These are phyloP conservation scores for Lucilia cuprina DNA, from an alignment of 1,140 invertebrate genomes.

Conservation along the genomic window DNA sequence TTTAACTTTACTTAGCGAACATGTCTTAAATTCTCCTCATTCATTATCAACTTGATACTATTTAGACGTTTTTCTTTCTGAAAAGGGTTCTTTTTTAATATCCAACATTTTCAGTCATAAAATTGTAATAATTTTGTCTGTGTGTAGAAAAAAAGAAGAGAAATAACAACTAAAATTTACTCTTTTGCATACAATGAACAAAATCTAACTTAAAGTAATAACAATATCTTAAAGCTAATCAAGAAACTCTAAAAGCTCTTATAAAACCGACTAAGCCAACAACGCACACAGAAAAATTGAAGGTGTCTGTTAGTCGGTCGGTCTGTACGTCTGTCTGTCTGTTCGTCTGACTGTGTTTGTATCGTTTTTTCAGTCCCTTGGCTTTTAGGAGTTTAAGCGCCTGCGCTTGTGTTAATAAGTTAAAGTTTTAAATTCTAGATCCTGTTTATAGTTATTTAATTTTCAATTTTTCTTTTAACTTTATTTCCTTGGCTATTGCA, in stretches of 20 bases:
- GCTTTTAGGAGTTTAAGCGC: background rate
- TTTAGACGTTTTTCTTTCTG: background rate
- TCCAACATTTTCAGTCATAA: background rate
- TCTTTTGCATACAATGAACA: background rate
- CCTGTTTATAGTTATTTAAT: conserved; percentile 34
- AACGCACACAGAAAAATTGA: background rate
- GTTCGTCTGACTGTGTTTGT: background rate
- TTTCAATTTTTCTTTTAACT: conserved; percentile 22
- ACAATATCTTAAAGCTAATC: conserved; percentile 34
- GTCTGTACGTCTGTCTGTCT: too few relatives aligned
- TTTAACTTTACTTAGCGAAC: background rate
- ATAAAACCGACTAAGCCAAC: background rate
- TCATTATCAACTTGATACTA: background rate
- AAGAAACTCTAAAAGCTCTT: conserved; percentile 17
- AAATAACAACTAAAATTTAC: background rate
- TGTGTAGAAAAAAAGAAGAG: background rate
- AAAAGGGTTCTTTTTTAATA: background rate
- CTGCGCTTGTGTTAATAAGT: conserved; percentile 19
- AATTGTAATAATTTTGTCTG: background rate
- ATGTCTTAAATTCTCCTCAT: background rate
- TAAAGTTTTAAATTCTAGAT: conserved; percentile 19
- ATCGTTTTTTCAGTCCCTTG: too few relatives aligned
- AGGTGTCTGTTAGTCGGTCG: background rate
- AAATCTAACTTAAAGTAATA: background rate
- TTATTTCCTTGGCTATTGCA: background rate